Evolutionary conservation across 2,888 invertebrate species (phyloP).

Genomic region (Ceriagrion tenellum): DNA sequence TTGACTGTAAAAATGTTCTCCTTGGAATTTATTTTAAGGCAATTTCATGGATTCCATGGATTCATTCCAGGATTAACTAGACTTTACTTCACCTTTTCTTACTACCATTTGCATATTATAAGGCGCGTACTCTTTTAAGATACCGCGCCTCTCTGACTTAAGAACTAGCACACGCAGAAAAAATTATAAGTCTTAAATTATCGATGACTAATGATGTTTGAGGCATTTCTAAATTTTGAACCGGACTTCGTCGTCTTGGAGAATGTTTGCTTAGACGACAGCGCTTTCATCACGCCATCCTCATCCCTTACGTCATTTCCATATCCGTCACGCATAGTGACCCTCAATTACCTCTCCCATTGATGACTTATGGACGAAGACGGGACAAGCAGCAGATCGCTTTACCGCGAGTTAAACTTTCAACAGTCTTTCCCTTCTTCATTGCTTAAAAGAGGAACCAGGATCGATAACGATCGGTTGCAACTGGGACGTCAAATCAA

Average conservation of each 20-base stretch:
- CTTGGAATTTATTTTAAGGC: too few species aligned
- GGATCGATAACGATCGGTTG: background rate
- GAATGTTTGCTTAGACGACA: constrained; percentile 11
- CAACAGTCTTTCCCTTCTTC: background rate
- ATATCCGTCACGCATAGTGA: constrained; percentile 31
- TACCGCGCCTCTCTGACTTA: background rate
- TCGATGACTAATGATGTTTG: background rate
- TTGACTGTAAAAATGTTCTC: too few species aligned
- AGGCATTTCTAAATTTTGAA: background rate
- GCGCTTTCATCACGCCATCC: constrained; percentile 13
- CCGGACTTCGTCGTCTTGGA: background rate
- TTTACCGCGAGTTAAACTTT: background rate
- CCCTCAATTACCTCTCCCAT: constrained; percentile 41
- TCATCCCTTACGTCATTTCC: constrained; percentile 1
- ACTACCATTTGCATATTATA: background rate
- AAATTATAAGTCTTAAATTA: background rate
- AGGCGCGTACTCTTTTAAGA: background rate
- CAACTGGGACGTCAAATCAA: background rate
- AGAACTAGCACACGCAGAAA: background rate
- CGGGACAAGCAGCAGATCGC: background rate
- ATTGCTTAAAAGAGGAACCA: background rate
- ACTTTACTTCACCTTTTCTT: background rate
- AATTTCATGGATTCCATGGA: too few species aligned
- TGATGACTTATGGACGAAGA: constrained; percentile 32
- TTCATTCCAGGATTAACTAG: too few species aligned